Evolutionary conservation across 2,113 vertebrate species (phyloP).

Genomic region (Irena cyanogastra): DNA sequence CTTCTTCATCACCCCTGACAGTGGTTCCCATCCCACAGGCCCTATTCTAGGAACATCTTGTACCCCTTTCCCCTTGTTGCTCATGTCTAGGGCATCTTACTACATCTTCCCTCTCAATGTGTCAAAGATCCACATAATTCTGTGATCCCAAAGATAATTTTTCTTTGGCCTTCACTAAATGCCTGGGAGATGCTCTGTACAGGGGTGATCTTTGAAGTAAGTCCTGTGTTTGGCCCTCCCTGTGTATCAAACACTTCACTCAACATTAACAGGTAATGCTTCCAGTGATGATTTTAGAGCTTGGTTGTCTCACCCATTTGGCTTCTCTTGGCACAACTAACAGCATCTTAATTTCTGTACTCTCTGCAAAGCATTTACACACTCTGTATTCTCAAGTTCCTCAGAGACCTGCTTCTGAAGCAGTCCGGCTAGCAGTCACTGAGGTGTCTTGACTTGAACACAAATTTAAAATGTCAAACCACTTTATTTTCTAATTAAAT

Average conservation of each 20-base stretch:
- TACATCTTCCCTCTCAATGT: neutral
- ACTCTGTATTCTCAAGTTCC: neutral
- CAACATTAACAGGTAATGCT: neutral
- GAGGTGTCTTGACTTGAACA: neutral
- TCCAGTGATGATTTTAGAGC: neutral
- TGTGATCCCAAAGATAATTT: neutral
- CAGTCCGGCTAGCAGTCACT: neutral
- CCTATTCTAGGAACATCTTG: neutral
- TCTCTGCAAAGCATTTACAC: neutral
- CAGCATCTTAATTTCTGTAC: neutral
- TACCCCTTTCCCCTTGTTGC: neutral
- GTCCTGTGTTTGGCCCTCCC: neutral
- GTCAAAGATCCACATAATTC: neutral
- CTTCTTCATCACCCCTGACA: neutral
- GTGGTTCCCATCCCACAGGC: neutral
- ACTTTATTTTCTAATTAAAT: neutral
- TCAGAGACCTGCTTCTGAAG: neutral
- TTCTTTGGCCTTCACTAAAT: neutral
- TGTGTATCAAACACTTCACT: neutral
- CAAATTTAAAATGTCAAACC: neutral
- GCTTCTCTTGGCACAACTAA: neutral
- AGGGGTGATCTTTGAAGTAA: neutral
- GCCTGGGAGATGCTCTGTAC: neutral
- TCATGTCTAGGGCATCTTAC: neutral
- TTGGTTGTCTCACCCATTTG: neutral